Evolutionary conservation across 2,888 invertebrate species (phyloP).

Genomic region (Cyrtodaria siliqua): DNA sequence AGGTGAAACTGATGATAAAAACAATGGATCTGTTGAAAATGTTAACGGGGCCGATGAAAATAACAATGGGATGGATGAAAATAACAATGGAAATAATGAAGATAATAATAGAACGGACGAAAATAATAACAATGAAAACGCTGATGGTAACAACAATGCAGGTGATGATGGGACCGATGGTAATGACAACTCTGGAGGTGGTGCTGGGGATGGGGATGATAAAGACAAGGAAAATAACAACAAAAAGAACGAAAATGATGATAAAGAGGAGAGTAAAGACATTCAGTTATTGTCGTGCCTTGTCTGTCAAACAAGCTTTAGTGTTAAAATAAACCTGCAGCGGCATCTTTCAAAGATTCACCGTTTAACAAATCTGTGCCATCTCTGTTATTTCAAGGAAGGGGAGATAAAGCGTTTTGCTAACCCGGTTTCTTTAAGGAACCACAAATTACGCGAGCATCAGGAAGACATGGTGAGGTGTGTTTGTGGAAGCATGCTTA

Average conservation of each 20-base stretch:
- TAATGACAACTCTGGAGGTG: not conserved
- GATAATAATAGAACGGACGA: not conserved
- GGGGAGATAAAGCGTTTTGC: constrained; percentile 44
- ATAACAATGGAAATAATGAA: not conserved
- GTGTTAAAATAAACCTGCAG: constrained; percentile 28
- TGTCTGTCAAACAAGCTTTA: constrained; percentile 38
- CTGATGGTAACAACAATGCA: not conserved
- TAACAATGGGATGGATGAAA: not conserved
- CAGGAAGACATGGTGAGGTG: constrained; percentile 54
- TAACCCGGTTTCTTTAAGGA: constrained; percentile 55
- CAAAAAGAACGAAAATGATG: not conserved
- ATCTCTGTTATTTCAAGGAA: constrained; percentile 51
- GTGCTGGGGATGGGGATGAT: not conserved
- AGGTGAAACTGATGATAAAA: no score
- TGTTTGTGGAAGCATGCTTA: constrained; percentile 51
- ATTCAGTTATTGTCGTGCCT: constrained; percentile 41
- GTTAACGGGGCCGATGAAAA: no score
- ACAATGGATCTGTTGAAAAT: no score
- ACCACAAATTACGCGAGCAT: constrained; percentile 52
- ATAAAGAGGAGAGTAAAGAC: not conserved
- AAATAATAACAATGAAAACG: not conserved
- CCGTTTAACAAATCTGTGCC: constrained; percentile 48
- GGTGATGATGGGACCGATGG: not conserved
- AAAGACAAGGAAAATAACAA: not conserved
- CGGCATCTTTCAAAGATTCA: constrained; percentile 57